Evolutionary conservation across 2,888 invertebrate genomes (phyloP).

Genomic region (Rhabditophanes sp.): DNA sequence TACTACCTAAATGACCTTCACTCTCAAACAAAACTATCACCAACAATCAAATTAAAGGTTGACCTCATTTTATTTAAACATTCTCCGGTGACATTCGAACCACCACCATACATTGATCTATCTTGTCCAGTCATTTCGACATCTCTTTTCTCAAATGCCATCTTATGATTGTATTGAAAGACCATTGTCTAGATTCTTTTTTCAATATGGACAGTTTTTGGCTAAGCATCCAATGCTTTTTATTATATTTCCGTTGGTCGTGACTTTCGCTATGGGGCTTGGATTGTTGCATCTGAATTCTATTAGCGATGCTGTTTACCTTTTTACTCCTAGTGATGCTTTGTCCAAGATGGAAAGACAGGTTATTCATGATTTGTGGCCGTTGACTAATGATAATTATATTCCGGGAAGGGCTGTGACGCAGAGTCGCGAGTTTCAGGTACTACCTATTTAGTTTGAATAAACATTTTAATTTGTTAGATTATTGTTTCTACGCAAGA

Average conservation of each 20-base stretch:
- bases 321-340: constrained; percentile 38
- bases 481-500: constrained; percentile 68
- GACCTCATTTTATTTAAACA: too few relatives aligned
- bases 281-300: constrained; percentile 35
- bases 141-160: constrained; percentile 10
- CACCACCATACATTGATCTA: too few relatives aligned
- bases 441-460: constrained; percentile 10
- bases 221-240: constrained; percentile 35
- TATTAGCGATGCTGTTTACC: constrained; percentile 37
- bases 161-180: constrained; percentile 35
- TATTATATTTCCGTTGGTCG: constrained; percentile 35
- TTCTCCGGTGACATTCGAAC: too few relatives aligned
- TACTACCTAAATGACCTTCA: too few relatives aligned
- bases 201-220: constrained; percentile 29
- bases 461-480: constrained; percentile 9
- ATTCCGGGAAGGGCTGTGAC: constrained; percentile 44
- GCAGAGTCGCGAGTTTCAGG: constrained; percentile 40
- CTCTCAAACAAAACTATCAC: too few relatives aligned
- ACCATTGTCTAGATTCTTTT: constrained; percentile 30
- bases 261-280: constrained; percentile 27
- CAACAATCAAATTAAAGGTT: too few relatives aligned
- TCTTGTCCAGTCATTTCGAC: too few relatives aligned
- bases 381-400: constrained; percentile 37
- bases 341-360: constrained; percentile 34
- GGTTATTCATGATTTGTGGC: constrained; percentile 43